Evolutionary conservation across 35 echinoderm and acorn worm species (phyloP).

Genomic region (Apostichopus parvimensis): DNA sequence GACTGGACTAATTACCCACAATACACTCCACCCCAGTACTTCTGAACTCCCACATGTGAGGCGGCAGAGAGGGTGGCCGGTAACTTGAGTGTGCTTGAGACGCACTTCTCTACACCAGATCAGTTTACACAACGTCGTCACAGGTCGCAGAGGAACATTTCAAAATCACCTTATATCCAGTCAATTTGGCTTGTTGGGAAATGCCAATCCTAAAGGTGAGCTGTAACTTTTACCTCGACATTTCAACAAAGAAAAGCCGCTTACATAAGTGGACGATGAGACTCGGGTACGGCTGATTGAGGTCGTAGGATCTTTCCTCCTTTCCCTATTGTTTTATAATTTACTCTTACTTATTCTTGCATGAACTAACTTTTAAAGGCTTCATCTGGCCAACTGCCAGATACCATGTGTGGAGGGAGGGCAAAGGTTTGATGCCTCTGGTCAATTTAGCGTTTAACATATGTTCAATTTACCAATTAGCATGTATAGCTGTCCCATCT

Average conservation of each 20-base stretch:
- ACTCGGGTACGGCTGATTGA: not conserved
- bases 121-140: constrained; percentile 24
- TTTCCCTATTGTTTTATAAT: not conserved
- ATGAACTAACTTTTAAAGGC: not conserved
- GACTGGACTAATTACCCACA: constrained; percentile 19
- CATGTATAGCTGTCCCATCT: too few relatives aligned
- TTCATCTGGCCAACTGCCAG: not conserved
- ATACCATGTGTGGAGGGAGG: not conserved
- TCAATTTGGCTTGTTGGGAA: not conserved
- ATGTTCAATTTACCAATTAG: too few relatives aligned
- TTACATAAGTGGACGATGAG: not conserved
- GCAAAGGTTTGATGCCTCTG: too few relatives aligned
- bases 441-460: too few relatives aligned
- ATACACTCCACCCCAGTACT: constrained; percentile 32
- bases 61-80: not conserved
- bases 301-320: not conserved
- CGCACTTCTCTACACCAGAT: constrained; percentile 4
- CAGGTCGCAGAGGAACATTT: not conserved
- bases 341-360: not conserved
- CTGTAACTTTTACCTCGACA: not conserved
- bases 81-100: constrained; percentile 22
- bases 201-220: not conserved
- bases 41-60: constrained; percentile 29
- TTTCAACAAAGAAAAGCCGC: not conserved
- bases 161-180: constrained; percentile 10